phyloP scores from a whole-genome alignment of 1,140 invertebrate species.

The Branchinecta lynchi region DNA sequence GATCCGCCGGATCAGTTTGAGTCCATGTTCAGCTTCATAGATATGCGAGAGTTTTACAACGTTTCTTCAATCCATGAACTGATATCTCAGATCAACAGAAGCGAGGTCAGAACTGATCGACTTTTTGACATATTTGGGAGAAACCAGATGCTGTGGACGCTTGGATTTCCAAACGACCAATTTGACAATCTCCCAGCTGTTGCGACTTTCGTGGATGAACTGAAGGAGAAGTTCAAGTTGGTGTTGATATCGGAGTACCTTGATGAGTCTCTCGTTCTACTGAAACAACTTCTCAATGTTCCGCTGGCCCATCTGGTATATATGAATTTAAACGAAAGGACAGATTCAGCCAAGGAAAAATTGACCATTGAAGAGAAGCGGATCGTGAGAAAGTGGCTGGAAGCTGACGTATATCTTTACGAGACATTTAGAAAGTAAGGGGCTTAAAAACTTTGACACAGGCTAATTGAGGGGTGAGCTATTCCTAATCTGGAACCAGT shows the following conservation, averaged over 20 bases:
- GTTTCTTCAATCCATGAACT: not conserved
- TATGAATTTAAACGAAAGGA: conserved; percentile 29
- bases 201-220: conserved; percentile 24
- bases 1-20: conserved; percentile 31
- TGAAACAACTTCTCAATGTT: conserved; percentile 36
- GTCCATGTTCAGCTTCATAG: conserved; percentile 28
- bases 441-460: too few relatives aligned
- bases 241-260: conserved; percentile 39
- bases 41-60: conserved; percentile 6
- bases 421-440: too few relatives aligned
- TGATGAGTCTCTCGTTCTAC: conserved; percentile 37
- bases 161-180: conserved; percentile 27
- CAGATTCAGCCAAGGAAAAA: too few relatives aligned
- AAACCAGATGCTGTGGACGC: conserved; percentile 33
- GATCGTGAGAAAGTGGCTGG: too few relatives aligned
- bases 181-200: conserved; percentile 22
- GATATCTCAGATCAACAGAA: conserved; percentile 13
- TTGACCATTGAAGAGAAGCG: too few relatives aligned
- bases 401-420: too few relatives aligned
- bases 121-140: conserved; percentile 21
- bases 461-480: too few relatives aligned
- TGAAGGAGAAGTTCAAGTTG: conserved; percentile 34
- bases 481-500: too few relatives aligned
- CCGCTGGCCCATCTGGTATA: conserved; percentile 33
- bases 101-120: not conserved